These are phyloP conservation scores for Gallinago undulata DNA, from an alignment of 2,113 vertebrate species.

Conservation along the genomic window DNA sequence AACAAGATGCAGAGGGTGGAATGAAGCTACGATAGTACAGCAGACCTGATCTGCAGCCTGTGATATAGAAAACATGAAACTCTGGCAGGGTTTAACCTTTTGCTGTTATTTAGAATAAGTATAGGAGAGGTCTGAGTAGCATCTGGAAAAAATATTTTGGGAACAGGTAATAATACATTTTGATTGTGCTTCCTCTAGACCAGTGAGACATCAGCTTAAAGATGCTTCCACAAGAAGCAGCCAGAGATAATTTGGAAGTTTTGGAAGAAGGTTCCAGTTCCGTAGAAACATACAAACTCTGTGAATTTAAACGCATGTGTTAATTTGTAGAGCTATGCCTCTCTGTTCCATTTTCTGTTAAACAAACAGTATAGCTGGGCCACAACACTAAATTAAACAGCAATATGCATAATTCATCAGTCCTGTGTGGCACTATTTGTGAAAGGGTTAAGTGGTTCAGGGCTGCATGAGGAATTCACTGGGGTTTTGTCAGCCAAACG, in stretches of 20 bases:
- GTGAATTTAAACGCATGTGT: not conserved
- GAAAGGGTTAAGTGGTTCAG: slow-evolving; percentile 37
- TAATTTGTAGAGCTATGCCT: not conserved
- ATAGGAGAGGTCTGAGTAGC: not conserved
- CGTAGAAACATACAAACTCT: not conserved
- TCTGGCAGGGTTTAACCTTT: not conserved
- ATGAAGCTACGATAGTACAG: not conserved
- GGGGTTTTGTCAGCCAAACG: not conserved
- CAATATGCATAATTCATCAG: slow-evolving; percentile 14
- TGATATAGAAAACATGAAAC: not conserved
- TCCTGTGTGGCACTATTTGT: not conserved
- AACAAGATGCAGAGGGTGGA: not conserved
- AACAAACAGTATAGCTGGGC: not conserved
- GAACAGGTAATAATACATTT: not conserved
- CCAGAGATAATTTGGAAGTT: not conserved
- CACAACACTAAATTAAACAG: slow-evolving; percentile 3
- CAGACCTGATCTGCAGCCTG: not conserved
- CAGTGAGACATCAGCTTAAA: not conserved
- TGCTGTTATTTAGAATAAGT: not conserved
- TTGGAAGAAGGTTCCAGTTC: not conserved
- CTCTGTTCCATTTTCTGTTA: not conserved
- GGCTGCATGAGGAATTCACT: not conserved
- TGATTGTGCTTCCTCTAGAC: not conserved
- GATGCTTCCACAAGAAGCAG: not conserved
- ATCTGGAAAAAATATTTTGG: not conserved